Evolutionary conservation across 2,888 invertebrate species (phyloP).

Genomic region (Eurytoma californica): DNA sequence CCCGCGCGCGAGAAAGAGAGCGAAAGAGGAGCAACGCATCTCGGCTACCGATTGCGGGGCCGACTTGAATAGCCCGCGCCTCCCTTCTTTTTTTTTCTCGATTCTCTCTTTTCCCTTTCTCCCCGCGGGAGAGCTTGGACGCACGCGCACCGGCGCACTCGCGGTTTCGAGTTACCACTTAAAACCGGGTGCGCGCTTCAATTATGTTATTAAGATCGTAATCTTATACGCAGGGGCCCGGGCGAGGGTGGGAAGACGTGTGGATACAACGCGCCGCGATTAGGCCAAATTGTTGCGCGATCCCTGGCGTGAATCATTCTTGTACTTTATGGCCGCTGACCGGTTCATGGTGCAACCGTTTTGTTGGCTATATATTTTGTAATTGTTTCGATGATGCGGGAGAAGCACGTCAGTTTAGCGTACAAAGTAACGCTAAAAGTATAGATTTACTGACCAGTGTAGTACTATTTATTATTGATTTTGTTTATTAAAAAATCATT

Average conservation of each 20-base stretch:
- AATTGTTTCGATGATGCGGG: background rate
- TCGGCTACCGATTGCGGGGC: constrained; percentile 41
- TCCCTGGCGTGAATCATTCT: constrained; percentile 20
- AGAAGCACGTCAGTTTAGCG: too few species aligned
- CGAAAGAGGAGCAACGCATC: constrained; percentile 11
- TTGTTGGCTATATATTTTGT: background rate
- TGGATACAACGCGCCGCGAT: constrained; percentile 20
- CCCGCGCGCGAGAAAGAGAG: constrained; percentile 6
- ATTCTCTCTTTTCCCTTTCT: too few species aligned
- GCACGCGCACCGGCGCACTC: constrained; percentile 12
- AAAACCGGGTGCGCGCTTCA: constrained; percentile 53
- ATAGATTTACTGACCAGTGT: too few species aligned
- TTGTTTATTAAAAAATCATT: too few species aligned
- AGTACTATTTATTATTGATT: too few species aligned
- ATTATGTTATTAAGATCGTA: constrained; percentile 69
- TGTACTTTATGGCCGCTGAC: background rate
- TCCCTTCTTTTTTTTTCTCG: too few species aligned
- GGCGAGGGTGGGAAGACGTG: constrained; percentile 1
- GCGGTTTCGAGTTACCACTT: constrained; percentile 60
- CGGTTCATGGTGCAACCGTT: background rate
- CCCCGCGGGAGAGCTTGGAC: background rate
- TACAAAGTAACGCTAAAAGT: too few species aligned
- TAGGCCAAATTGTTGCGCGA: constrained; percentile 29
- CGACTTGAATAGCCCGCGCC: constrained; percentile 42
- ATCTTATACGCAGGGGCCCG: constrained; percentile 59